Base-by-base conservation (phyloP, 1,140 invertebrate species). In the Ostrea edulis region DNA sequence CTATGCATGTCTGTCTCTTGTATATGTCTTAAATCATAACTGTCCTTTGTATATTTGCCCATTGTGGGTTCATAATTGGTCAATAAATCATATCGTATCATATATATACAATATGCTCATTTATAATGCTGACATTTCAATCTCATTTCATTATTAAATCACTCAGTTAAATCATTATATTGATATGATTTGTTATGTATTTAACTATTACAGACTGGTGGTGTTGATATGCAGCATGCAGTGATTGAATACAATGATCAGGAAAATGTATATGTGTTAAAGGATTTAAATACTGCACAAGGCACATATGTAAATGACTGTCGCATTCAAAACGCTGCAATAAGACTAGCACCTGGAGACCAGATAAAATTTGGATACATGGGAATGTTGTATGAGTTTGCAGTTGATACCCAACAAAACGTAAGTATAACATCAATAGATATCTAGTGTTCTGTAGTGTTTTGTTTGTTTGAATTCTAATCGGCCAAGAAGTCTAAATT, bases 221-320 rank as follows among this genome's bases (percentile, higher is more conserved):
- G 92, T 20, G 91, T 95, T 7, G 95, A 95, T 83, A 89, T 90
- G 77, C 95, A 95, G 85, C 95, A 95, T 90, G 94, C 94, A 83
- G 90, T 95, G 7, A 92, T 95, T 51, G 94, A 95, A 89, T 95
- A 93, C 90, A 92, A 92, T 88, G 93, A 94, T 65, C 91, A 93
- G 83, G 95, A 95, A 89, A 93, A 93, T 52, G 94, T 94, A 89
- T 95, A 92, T 90, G 91, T 95, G 9, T 86, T 95, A 20, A 93
- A 95, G 90, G 95, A 95, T 89, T 89, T 95, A 44, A 95, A 95
- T 90, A 93, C 94, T 17, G 91, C 92, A 22, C 93, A 94, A 84
- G 95, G 95, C 29, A 95, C 94, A 9, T 95, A 95, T 90, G 94
- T 95, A 0, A 95, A 95, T 88, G 94, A 95, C 87, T 93, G 93